Conservation (phyloP, 2,888 invertebrate genomes). For the Noctua pronuba region DNA sequence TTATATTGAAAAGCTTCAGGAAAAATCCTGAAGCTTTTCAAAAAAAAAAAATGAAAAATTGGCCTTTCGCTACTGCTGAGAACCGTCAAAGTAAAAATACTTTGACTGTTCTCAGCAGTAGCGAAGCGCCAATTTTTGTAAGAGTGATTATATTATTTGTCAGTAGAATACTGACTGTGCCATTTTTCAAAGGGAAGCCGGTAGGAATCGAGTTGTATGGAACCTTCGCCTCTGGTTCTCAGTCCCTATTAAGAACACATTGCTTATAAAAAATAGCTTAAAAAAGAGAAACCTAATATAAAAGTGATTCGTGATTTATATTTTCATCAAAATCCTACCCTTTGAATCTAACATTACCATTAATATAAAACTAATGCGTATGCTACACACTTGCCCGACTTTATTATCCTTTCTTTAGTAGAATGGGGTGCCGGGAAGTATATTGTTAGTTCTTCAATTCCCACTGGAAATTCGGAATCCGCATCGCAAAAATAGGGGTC, state of each 20-base stretch:
- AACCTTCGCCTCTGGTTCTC: no score
- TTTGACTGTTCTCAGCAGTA: no score
- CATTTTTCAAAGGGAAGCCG: no score
- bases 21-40: no score
- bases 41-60: no score
- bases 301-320: conserved; percentile 44
- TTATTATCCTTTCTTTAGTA: conserved; percentile 57
- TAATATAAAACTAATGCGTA: conserved; percentile 62
- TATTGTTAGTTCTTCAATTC: conserved; percentile 63
- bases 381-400: conserved; percentile 50
- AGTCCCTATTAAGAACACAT: background rate
- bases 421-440: conserved; percentile 59
- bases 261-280: background rate
- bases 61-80: no score
- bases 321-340: conserved; percentile 39
- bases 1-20: background rate
- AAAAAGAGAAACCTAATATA: background rate
- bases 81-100: no score
- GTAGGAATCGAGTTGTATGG: no score
- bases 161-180: no score
- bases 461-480: conserved; percentile 60
- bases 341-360: conserved; percentile 45
- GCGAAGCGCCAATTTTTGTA: no score
- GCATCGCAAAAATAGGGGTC: conserved; percentile 53
- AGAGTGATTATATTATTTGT: no score